Evolutionary conservation across 2,888 invertebrate species (phyloP).

Genomic region (Drosophila niveifrons): DNA sequence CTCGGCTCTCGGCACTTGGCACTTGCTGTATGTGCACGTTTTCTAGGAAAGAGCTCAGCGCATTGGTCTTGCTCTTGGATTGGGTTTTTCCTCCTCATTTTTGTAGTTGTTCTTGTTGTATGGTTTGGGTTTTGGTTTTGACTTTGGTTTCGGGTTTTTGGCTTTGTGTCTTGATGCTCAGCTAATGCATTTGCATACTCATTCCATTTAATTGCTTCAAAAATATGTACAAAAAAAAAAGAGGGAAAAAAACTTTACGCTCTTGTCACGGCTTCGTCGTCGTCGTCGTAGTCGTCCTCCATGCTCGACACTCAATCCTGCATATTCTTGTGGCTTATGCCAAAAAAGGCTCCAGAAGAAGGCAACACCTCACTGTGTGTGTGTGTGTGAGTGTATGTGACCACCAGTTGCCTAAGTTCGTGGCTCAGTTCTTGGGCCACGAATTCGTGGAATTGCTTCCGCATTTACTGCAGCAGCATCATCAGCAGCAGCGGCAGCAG

Average conservation of each 20-base stretch:
- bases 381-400: constrained; percentile 9
- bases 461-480: constrained; percentile 62
- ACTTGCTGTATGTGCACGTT: constrained; percentile 68
- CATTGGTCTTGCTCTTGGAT: constrained; percentile 23
- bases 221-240: constrained; percentile 71
- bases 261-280: constrained; percentile 64
- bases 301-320: constrained; percentile 27
- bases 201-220: constrained; percentile 80
- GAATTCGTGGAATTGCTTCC: constrained; percentile 79
- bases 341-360: constrained; percentile 68
- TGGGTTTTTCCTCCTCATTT: constrained; percentile 19
- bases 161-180: constrained; percentile 31
- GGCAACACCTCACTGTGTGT: constrained; percentile 41
- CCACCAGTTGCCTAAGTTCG: constrained; percentile 45
- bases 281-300: constrained; percentile 29
- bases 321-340: constrained; percentile 59
- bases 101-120: not conserved
- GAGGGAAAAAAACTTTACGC: constrained; percentile 46
- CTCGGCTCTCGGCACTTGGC: constrained; percentile 51
- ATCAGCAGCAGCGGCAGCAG: constrained; percentile 36
- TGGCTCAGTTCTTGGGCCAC: constrained; percentile 75
- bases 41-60: constrained; percentile 61
- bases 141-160: constrained; percentile 23
- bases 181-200: constrained; percentile 78
- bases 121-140: constrained; percentile 29